These are phyloP conservation scores for Sisor rabdophorus DNA, from an alignment of 2,113 vertebrate species.

Conservation along the genomic window DNA sequence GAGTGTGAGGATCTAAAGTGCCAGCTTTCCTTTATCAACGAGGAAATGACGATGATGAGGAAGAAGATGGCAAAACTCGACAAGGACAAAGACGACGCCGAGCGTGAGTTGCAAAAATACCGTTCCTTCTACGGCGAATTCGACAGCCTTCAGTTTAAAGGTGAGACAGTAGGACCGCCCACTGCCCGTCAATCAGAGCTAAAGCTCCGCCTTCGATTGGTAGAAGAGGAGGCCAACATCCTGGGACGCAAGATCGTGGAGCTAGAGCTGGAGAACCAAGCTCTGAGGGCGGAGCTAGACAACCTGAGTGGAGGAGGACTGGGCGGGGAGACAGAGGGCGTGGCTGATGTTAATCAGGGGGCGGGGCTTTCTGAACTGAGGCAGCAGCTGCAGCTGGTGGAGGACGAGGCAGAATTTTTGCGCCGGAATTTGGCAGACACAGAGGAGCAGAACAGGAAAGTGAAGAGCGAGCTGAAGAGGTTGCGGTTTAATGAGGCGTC, in stretches of 20 bases:
- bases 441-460: slow-evolving; percentile 90
- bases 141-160: slow-evolving; percentile 90
- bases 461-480: slow-evolving; percentile 88
- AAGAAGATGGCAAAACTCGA: slow-evolving; percentile 96
- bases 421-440: slow-evolving; percentile 86
- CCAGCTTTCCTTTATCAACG: slow-evolving; percentile 91
- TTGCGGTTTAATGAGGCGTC: slow-evolving; percentile 85
- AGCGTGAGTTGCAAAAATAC: slow-evolving; percentile 94
- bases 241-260: slow-evolving; percentile 95
- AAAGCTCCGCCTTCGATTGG: slow-evolving; percentile 86
- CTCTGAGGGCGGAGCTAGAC: slow-evolving; percentile 90
- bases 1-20: slow-evolving; percentile 95
- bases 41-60: slow-evolving; percentile 91
- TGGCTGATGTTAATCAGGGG: slow-evolving; percentile 74
- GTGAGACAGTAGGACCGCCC: slow-evolving; percentile 90
- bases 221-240: slow-evolving; percentile 97
- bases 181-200: slow-evolving; percentile 93
- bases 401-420: slow-evolving; percentile 92
- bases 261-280: slow-evolving; percentile 91
- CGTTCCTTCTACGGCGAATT: slow-evolving; percentile 93
- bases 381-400: slow-evolving; percentile 93
- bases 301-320: slow-evolving; percentile 77
- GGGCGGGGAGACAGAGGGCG: slow-evolving; percentile 66
- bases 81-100: slow-evolving; percentile 91
- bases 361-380: slow-evolving; percentile 88